phyloP scores from a whole-genome alignment of 2,888 invertebrate species.

The Machimus atricapillus region DNA sequence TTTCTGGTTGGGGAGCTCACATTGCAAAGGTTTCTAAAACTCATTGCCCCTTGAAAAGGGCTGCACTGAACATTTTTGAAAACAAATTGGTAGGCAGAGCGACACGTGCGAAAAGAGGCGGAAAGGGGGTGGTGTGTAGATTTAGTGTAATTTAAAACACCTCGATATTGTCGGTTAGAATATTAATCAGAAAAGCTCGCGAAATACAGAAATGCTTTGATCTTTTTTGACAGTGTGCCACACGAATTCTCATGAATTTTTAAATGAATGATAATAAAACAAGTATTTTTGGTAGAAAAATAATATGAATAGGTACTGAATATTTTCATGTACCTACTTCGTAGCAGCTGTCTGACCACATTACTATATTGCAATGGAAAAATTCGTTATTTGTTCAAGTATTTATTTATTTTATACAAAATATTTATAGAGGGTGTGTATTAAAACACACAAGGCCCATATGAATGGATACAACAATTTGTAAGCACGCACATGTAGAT shows the following conservation, averaged over 20 bases:
- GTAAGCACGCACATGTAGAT: too few species aligned
- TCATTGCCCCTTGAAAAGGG: neutral
- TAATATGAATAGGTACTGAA: neutral
- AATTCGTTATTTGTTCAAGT: neutral
- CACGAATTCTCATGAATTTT: neutral
- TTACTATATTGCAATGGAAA: neutral
- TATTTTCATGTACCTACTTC: neutral
- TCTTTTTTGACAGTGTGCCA: neutral
- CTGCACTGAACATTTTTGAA: neutral
- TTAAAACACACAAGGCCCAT: neutral
- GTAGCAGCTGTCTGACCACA: neutral
- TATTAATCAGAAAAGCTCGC: neutral
- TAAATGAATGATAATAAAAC: neutral
- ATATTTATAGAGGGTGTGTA: neutral
- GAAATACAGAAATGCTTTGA: neutral
- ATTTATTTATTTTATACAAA: neutral
- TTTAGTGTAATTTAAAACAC: neutral
- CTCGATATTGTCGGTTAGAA: neutral
- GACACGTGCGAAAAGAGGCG: neutral
- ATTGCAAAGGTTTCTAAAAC: neutral
- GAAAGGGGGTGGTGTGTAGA: neutral
- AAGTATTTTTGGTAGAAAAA: neutral
- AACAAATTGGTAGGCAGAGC: neutral
- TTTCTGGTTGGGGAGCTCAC: neutral
- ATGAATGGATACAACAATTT: too few species aligned